Conservation (phyloP, 2,113 vertebrate genomes). For the Alexandromys fortis region DNA sequence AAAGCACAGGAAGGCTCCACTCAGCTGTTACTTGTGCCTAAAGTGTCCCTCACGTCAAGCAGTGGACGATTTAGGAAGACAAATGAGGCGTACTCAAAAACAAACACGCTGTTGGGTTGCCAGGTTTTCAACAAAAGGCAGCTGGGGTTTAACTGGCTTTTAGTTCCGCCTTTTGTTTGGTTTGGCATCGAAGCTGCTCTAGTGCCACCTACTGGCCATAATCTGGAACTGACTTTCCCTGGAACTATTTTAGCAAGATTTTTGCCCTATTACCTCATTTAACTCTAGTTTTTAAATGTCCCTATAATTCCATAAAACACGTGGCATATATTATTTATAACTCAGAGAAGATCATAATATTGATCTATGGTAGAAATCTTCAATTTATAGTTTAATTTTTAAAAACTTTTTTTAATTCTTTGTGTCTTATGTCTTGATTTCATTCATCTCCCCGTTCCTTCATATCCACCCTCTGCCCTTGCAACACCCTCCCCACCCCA, state of each 20-base stretch:
- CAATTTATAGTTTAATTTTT: not conserved
- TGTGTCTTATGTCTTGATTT: not conserved
- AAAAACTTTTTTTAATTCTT: not conserved
- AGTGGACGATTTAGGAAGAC: not conserved
- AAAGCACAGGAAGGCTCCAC: not conserved
- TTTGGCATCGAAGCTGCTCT: constrained; percentile 43
- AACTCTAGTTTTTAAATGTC: constrained; percentile 13
- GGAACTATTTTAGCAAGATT: not conserved
- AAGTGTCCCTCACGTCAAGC: not conserved
- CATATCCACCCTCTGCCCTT: not conserved
- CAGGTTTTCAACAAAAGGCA: not conserved
- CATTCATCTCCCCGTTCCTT: not conserved
- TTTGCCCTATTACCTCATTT: not conserved
- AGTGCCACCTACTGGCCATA: constrained; percentile 54
- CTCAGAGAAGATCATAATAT: not conserved
- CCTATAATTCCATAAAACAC: not conserved
- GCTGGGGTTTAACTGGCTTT: not conserved
- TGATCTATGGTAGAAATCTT: not conserved
- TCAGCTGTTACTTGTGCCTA: not conserved
- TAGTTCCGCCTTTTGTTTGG: constrained; percentile 40
- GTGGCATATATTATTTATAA: not conserved
- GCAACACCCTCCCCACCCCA: not conserved
- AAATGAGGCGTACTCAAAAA: not conserved
- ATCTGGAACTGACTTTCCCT: not conserved
- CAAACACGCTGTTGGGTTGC: not conserved